A percentile compares a stretch with the other conserved stretches of the same genome.
These are phyloP conservation scores for silkworm (Bombyx mori) DNA, from an alignment of 1,140 invertebrate species.

Conservation along the genomic window ASM3026992v2 NC_085110.1:10742501-10743000, in stretches of 20 bases:
- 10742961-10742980: constrained; percentile 28
- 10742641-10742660: constrained; percentile 24
- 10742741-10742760: constrained; percentile 11
- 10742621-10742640: constrained; percentile 25
- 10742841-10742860: constrained; percentile 21
- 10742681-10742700: constrained; percentile 9
- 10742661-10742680: constrained; percentile 28
- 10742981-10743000: constrained; percentile 20
- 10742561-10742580: constrained; percentile 15
- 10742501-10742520: constrained; percentile 39
- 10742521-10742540: constrained; percentile 30
- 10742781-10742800: constrained; percentile 13
- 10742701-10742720: constrained; percentile 25
- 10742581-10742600: background rate
- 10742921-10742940: constrained; percentile 23
- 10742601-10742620: constrained; percentile 20
- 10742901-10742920: constrained; percentile 31
- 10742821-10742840: constrained; percentile 26
- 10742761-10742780: too few species aligned
- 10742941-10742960: constrained; percentile 30
- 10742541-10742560: constrained; percentile 32
- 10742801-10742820: constrained; percentile 26
- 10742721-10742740: constrained; percentile 22
- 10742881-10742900: constrained; percentile 28
- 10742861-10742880: constrained; percentile 25